phyloP scores from a whole-genome alignment of 2,797 vertebrate species.

The Allobates femoralis region DNA sequence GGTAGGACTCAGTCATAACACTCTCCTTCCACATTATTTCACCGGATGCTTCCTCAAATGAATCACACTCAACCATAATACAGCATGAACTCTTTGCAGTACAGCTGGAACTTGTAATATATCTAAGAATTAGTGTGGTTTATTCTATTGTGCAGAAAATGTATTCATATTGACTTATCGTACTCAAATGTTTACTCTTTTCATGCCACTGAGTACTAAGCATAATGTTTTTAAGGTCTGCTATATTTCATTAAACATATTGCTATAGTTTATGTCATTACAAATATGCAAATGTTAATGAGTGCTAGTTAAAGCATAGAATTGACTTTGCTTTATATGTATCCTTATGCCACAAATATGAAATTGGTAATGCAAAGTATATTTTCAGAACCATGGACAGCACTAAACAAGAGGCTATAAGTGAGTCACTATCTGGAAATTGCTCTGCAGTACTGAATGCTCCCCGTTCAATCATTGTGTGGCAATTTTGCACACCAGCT shows the following conservation, averaged over 20 bases:
- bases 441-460: too few relatives aligned
- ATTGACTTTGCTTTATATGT: background rate
- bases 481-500: too few relatives aligned
- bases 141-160: background rate
- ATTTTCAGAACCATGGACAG: background rate
- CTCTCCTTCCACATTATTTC: background rate
- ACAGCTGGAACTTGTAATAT: background rate
- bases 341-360: background rate
- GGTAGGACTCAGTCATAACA: too few relatives aligned
- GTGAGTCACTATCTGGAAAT: background rate
- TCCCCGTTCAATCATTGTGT: too few relatives aligned
- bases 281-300: background rate
- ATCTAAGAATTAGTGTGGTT: background rate
- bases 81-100: too few relatives aligned
- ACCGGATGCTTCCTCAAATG: background rate
- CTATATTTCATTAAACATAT: background rate
- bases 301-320: too few relatives aligned
- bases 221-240: too few relatives aligned
- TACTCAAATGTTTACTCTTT: background rate
- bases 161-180: background rate
- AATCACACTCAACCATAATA: background rate
- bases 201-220: background rate
- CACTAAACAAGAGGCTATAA: background rate
- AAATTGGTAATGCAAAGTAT: background rate
- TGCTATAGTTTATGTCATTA: background rate